These are phyloP conservation scores for Manduca sexta DNA, from an alignment of 1,140 invertebrate genomes.

Conservation along the genomic window DNA sequence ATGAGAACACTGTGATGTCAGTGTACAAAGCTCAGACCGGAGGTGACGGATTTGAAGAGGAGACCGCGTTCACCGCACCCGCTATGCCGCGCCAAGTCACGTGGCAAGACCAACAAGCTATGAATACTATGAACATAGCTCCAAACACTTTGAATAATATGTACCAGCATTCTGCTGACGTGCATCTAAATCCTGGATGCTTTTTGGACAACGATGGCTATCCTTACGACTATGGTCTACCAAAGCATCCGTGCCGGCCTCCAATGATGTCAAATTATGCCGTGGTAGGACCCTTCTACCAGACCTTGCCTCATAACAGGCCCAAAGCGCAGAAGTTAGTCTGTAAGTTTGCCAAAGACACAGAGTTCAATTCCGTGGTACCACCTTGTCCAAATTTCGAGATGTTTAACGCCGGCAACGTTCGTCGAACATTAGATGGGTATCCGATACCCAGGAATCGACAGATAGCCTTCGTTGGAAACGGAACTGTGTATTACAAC, in stretches of 20 bases:
- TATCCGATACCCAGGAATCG: conserved; percentile 77
- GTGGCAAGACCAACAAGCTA: conserved; percentile 65
- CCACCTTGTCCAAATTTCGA: conserved; percentile 54
- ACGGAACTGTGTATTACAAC: conserved; percentile 67
- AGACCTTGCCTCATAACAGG: conserved; percentile 81
- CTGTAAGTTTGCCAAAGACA: conserved; percentile 73
- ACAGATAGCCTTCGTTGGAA: conserved; percentile 59
- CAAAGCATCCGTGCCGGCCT: conserved; percentile 75
- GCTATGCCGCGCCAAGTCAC: conserved; percentile 64
- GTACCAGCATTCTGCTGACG: conserved; percentile 78
- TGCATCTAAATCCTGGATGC: conserved; percentile 79
- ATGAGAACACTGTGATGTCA: conserved; percentile 66
- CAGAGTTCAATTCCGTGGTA: conserved; percentile 54
- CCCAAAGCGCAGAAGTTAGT: conserved; percentile 76
- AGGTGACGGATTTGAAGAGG: conserved; percentile 56
- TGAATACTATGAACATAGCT: conserved; percentile 67
- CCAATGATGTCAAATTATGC: conserved; percentile 72
- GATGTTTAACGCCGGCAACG: conserved; percentile 70
- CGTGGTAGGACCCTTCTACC: conserved; percentile 75
- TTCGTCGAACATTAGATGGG: conserved; percentile 85
- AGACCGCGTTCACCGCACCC: conserved; percentile 63
- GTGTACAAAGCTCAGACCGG: conserved; percentile 58
- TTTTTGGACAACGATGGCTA: conserved; percentile 84
- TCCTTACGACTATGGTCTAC: conserved; percentile 85
- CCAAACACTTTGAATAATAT: conserved; percentile 55